Base-by-base conservation (phyloP, 2,888 invertebrate species). In the Daptonema setosum region DNA sequence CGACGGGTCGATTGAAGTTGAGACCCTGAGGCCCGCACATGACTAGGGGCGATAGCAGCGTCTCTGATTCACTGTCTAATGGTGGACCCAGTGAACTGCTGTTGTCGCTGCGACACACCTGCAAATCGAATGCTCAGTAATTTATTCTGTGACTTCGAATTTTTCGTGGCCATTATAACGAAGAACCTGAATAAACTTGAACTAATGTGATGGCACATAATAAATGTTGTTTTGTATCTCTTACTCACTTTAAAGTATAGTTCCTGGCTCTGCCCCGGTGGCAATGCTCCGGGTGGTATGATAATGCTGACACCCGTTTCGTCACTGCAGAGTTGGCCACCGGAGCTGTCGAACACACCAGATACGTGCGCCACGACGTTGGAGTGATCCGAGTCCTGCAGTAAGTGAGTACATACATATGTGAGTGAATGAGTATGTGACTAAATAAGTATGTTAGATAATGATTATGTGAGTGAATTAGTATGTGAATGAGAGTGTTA, bases 21-120 rank as follows among this genome's bases (percentile, higher is more conserved):
- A 88, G 79, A 63, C 90, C 78, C 75, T 87, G 87, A 28, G 91
- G 91, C 60, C 91, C 90, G 76, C 90, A 91, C 85, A 90, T 87
- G 68, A 91, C 88, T 67, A 90, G 78, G 59, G 90, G 90, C 67
- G 87, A 87, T 66, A 90, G 78, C 78, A 90, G 81, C 61, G 86
- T 85, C 79, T 91, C 90, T 80, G 88, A 86, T 75, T 85, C 84
- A 77, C 83, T 80, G 77, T 87, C 86, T 75, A 87, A 79, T 60
- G 87, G 86, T 63, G 87, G 85, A 60, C 74, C 74, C 60, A 75
- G 70, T 50, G 68, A 76, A 72, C 61, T 61, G 3, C 11, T 29
- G 47, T 5, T n/a, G 26, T 24, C 26, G 55, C 63, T 63, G 51
- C 61, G 60, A 54, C 64, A 64, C 11, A 64, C 61, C 61, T 61